Conservation (phyloP, 1,140 invertebrate genomes). For the Drosophila aff. region DNA sequence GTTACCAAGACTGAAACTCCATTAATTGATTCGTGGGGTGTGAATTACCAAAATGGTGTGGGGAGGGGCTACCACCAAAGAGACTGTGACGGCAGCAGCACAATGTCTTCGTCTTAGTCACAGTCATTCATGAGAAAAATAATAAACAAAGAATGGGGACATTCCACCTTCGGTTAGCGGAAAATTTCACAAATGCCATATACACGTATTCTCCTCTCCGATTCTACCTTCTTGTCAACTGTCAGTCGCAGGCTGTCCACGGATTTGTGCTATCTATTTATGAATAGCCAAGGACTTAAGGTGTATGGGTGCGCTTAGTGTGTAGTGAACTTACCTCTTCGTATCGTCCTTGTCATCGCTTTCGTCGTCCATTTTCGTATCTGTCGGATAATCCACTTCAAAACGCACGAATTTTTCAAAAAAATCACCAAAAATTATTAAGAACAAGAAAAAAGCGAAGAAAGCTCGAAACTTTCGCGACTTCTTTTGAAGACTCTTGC, state of each 20-base stretch:
- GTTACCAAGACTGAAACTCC: constrained; percentile 16
- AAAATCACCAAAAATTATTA: constrained; percentile 19
- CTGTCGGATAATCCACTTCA: constrained; percentile 67
- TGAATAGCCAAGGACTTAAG: constrained; percentile 31
- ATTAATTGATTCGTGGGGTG: constrained; percentile 21
- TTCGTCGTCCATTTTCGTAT: constrained; percentile 87
- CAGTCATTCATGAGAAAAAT: constrained; percentile 33
- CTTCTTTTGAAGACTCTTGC: constrained; percentile 31
- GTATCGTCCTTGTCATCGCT: constrained; percentile 89
- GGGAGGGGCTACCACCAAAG: background rate
- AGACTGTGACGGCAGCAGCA: constrained; percentile 30
- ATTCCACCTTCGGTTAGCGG: constrained; percentile 25
- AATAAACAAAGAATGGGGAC: constrained; percentile 31
- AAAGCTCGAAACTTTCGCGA: constrained; percentile 16
- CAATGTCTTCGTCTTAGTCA: background rate
- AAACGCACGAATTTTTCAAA: constrained; percentile 8
- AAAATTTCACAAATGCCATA: constrained; percentile 44
- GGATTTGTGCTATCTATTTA: constrained; percentile 47
- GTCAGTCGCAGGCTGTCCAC: constrained; percentile 54
- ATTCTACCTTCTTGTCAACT: constrained; percentile 45
- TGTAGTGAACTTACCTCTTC: constrained; percentile 87
- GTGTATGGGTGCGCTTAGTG: constrained; percentile 3
- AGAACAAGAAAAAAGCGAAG: constrained; percentile 8
- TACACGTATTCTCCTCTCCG: constrained; percentile 24
- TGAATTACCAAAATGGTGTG: constrained; percentile 23